Conservation (phyloP, 1,140 invertebrate genomes). For the Choristoneura fumiferana region DNA sequence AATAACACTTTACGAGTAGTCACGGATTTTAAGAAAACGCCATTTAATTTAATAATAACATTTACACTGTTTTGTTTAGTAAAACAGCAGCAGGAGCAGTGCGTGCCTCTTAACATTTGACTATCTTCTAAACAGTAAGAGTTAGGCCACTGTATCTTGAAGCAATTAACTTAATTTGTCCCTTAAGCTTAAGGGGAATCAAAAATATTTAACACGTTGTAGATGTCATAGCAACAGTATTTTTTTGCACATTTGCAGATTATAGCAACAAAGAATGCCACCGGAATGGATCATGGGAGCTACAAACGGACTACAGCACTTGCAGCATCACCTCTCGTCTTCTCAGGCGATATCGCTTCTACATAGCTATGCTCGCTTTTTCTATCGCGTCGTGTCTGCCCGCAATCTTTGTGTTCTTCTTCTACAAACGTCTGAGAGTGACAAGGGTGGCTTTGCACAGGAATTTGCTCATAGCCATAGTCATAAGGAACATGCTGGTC, state of each 20-base stretch:
- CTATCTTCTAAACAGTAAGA: no score
- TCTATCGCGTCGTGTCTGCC: conserved; percentile 75
- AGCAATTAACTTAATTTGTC: no score
- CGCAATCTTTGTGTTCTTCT: conserved; percentile 76
- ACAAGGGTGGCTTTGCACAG: conserved; percentile 77
- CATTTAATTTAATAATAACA: no score
- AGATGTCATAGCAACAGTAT: no score
- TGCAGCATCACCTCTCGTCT: conserved; percentile 77
- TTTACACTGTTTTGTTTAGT: no score
- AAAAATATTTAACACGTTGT: no score
- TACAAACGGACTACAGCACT: conserved; percentile 75
- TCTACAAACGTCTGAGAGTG: conserved; percentile 71
- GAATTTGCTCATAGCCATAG: conserved; percentile 78
- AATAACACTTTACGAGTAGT: no score
- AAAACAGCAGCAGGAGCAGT: no score
- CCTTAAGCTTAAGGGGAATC: no score
- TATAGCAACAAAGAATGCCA: conserved; percentile 75
- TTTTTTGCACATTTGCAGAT: conserved; percentile 43
- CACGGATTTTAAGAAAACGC: no score
- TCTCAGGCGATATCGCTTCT: conserved; percentile 66
- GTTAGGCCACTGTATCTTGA: no score
- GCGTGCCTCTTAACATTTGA: no score
- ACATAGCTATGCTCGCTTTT: conserved; percentile 69
- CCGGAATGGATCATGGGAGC: conserved; percentile 72
- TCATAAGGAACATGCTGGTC: conserved; percentile 76